Evolutionary conservation across 2,888 invertebrate species (phyloP), one percentile per base, ranked within the genome.

Genomic region (Synergus itoensis): DNA sequence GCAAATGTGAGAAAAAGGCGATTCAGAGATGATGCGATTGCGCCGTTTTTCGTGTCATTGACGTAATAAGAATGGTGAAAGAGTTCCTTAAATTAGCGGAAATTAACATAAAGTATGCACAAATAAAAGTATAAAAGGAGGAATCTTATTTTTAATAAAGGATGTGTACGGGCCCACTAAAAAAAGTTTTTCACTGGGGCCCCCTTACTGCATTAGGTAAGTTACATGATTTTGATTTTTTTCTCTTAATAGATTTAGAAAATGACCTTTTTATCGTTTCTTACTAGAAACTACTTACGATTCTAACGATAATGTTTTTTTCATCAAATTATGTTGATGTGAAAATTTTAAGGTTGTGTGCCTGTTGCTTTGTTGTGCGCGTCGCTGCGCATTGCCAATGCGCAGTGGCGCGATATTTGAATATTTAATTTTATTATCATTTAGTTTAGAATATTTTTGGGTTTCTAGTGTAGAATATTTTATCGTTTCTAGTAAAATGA

Each of bases 171-270:
- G 73, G 73, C 53, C 73, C 73, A 8, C 28, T 73, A 11, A 73
- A 16, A n/a, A 73, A 73, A 36, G 73, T 73, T 5, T 73, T 73
- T n/a, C 73, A 73, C 53, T 73, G 73, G 73, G 73, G 73, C 9
- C 73, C 73, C 3, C 73, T 73, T 53, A 73, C 53, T 0, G 73
- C 73, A 36, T 28, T 73, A 48, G 73, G 73, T 73, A 48, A 11
- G 73, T 53, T 3, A 28, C 4, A 2, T 16, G 11, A 28, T 28
- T 28, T 45, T 45, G 16, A 28, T 69, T 45, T 4, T 48, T n/a
- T 45, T n/a, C n/a, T 36, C 4, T 48, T 67, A 12, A 67, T 21
- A 36, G 8, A 9, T 40, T 53, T 0, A 21, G 0, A 11, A 36
- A 12, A n/a, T n/a, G 12, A 9, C 11, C 4, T 45, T 14, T 45